Percentiles rank a stretch among this genome's conserved stretches.
Conservation (phyloP, 2,888 invertebrate genomes). For the Limnephilus marmoratus region DNA sequence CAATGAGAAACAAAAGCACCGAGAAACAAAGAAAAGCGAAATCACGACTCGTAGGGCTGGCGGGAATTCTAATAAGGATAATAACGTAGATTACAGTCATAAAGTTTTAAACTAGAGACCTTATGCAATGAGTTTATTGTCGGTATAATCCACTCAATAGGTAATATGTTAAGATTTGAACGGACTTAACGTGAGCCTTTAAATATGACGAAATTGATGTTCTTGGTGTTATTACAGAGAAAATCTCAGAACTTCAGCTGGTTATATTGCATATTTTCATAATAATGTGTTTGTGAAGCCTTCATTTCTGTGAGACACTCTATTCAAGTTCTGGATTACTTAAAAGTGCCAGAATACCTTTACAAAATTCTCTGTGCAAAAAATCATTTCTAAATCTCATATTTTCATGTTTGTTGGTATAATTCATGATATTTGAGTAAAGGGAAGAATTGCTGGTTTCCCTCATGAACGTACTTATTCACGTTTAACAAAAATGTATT, state of each 20-base stretch:
- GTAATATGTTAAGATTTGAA: neutral
- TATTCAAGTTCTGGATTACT: neutral
- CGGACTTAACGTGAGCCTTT: neutral
- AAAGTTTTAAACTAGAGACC: slow-evolving; percentile 20
- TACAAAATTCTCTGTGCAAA: neutral
- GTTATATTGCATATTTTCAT: no score
- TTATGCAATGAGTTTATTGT: neutral
- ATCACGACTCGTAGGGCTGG: slow-evolving; percentile 56
- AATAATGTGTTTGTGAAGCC: neutral
- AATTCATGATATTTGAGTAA: neutral
- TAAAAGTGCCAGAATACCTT: neutral
- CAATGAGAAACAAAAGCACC: slow-evolving; percentile 51
- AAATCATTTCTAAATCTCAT: neutral
- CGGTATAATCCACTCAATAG: neutral
- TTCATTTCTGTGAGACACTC: neutral
- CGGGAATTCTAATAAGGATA: slow-evolving; percentile 1
- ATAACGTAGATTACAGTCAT: slow-evolving; percentile 21
- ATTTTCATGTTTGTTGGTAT: neutral
- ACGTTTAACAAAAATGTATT: neutral
- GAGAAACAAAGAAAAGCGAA: slow-evolving; percentile 57
- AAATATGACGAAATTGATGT: neutral
- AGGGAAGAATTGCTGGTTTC: neutral
- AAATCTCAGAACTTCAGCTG: neutral
- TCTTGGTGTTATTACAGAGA: neutral
- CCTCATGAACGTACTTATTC: no score